Evolutionary conservation across 2,113 vertebrate species (phyloP).

Genomic region (Casuarius casuarius): DNA sequence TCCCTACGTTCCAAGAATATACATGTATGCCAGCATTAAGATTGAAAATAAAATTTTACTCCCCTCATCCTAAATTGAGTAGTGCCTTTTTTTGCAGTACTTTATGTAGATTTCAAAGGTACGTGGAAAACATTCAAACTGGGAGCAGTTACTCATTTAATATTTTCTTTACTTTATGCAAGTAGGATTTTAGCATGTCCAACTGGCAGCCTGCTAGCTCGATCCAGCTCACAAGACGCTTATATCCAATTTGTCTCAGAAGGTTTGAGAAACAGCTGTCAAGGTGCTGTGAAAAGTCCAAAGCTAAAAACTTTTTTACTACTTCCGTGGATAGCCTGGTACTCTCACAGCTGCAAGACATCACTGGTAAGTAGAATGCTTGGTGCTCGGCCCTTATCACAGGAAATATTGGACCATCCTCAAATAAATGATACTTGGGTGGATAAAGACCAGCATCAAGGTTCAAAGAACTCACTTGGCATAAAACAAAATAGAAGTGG

Average conservation of each 20-base stretch:
- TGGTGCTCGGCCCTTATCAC: not conserved
- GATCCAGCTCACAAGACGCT: not conserved
- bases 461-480: not conserved
- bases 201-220: not conserved
- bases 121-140: not conserved
- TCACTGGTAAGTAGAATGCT: accelerated
- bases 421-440: not conserved
- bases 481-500: not conserved
- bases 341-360: not conserved
- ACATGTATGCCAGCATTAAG: not conserved
- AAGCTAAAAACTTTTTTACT: not conserved
- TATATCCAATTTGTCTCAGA: not conserved
- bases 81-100: not conserved
- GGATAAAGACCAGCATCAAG: not conserved
- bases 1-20: not conserved
- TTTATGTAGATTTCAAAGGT: not conserved
- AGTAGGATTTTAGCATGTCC: not conserved
- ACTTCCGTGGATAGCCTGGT: not conserved
- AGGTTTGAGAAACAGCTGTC: not conserved
- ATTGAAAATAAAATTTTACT: constrained; percentile 8
- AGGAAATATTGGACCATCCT: not conserved
- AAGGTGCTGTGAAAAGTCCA: not conserved
- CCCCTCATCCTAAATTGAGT: not conserved
- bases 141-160: not conserved
- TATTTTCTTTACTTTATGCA: not conserved